These are phyloP conservation scores for Gymnocypris eckloni DNA, from an alignment of 2,797 vertebrate genomes.

Conservation along the genomic window DNA sequence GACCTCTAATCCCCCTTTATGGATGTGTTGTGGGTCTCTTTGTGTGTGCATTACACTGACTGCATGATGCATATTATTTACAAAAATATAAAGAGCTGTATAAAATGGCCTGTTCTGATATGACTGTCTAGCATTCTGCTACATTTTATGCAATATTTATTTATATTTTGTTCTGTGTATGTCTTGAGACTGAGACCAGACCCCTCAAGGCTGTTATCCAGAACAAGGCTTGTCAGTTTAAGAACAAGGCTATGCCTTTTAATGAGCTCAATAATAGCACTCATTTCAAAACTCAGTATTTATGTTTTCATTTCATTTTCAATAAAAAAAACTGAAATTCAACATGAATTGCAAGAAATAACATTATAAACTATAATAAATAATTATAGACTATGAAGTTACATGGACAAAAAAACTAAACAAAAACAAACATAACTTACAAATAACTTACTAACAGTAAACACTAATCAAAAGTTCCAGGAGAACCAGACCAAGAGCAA, in stretches of 20 bases:
- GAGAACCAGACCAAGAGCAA: not conserved
- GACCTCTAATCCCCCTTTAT: not conserved
- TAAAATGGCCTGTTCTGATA: not conserved
- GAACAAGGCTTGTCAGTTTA: not conserved
- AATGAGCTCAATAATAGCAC: not conserved
- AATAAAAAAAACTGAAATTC: not conserved
- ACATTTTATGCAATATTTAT: not conserved
- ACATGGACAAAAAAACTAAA: not conserved
- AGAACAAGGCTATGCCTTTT: not conserved
- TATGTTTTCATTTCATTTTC: not conserved
- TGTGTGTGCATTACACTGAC: not conserved
- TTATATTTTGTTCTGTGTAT: not conserved
- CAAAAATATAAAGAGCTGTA: not conserved
- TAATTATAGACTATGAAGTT: not conserved
- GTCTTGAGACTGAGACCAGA: not conserved
- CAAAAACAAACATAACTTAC: not conserved
- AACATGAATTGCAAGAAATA: not conserved
- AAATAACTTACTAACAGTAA: not conserved
- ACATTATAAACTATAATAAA: no score
- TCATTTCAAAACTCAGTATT: not conserved
- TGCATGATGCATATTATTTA: not conserved
- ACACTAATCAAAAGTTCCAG: not conserved
- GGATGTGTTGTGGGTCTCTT: not conserved
- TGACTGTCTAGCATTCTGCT: not conserved
- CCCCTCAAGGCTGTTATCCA: not conserved